A percentile compares a stretch with the other conserved stretches of the same genome.
These are phyloP conservation scores for Cheilosia vernalis DNA, from an alignment of 2,888 invertebrate genomes.

Conservation along the genomic window DNA sequence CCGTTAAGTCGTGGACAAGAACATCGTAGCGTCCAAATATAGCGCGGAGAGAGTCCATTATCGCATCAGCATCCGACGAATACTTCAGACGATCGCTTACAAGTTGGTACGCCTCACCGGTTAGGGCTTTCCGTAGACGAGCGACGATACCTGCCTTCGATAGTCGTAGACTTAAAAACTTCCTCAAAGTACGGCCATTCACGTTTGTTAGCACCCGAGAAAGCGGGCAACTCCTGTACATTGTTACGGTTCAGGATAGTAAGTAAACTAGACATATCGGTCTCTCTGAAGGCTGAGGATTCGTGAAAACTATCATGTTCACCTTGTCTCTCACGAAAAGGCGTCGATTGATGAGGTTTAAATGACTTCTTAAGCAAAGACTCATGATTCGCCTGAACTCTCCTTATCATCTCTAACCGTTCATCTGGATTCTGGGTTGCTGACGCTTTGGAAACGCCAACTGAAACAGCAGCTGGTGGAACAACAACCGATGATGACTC, in stretches of 20 bases:
- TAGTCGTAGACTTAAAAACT: not conserved
- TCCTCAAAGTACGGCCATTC: not conserved
- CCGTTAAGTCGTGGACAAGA: slow-evolving; percentile 19
- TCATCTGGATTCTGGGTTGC: not conserved
- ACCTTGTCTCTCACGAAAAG: not conserved
- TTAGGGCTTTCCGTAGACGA: slow-evolving; percentile 5
- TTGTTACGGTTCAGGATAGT: no score
- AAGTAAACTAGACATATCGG: not conserved
- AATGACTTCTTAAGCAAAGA: not conserved
- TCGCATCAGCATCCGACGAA: slow-evolving; percentile 12
- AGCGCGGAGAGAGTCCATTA: slow-evolving; percentile 1
- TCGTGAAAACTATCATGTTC: not conserved
- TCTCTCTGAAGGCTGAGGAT: not conserved
- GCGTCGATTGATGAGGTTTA: not conserved
- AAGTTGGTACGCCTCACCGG: slow-evolving; percentile 6
- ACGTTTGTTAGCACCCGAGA: not conserved
- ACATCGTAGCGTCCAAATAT: slow-evolving; percentile 21
- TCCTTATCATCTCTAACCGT: slow-evolving; percentile 4
- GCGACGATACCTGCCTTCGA: not conserved
- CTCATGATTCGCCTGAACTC: slow-evolving; percentile 17
- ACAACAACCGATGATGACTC: not conserved
- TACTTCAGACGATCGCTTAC: slow-evolving; percentile 11
- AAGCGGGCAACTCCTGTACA: not conserved
- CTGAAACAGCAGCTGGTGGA: not conserved
- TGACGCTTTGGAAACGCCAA: not conserved